Conservation (phyloP, 2,113 vertebrate genomes). For the Callithrix jacchus region DNA sequence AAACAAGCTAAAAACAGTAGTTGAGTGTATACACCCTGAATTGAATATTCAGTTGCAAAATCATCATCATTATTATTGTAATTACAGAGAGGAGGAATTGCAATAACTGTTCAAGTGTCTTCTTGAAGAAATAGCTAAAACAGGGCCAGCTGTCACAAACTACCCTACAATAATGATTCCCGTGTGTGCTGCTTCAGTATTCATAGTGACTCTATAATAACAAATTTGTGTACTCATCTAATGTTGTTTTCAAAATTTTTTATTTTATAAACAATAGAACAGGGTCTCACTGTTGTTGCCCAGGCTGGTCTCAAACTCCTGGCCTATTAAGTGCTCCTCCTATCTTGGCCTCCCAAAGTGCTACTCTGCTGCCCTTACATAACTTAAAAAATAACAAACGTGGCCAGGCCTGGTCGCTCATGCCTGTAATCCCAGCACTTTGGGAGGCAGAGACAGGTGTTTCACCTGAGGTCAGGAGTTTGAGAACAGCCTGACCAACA, state of each 20-base stretch:
- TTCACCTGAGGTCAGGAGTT: too few relatives aligned
- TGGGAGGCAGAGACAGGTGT: too few relatives aligned
- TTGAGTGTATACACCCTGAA: slow-evolving; percentile 62
- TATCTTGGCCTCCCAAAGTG: too few relatives aligned
- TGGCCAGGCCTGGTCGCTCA: too few relatives aligned
- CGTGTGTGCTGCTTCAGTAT: slow-evolving; percentile 48
- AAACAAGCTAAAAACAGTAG: slow-evolving; percentile 69
- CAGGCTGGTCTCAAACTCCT: too few relatives aligned
- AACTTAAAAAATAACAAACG: slow-evolving; percentile 65
- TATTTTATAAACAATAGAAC: too few relatives aligned
- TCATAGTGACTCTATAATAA: slow-evolving; percentile 63
- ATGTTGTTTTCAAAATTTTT: neutral
- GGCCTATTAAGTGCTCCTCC: too few relatives aligned
- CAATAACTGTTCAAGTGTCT: slow-evolving; percentile 78
- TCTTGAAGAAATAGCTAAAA: slow-evolving; percentile 77
- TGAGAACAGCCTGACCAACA: too few relatives aligned
- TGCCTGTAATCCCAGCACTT: too few relatives aligned
- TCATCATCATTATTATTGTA: slow-evolving; percentile 75
- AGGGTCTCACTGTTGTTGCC: too few relatives aligned
- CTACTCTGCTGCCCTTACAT: neutral
- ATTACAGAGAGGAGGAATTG: slow-evolving; percentile 71
- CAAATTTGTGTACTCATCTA: slow-evolving; percentile 62
- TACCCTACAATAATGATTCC: slow-evolving; percentile 67
- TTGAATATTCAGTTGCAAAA: slow-evolving; percentile 77
- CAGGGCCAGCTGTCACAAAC: slow-evolving; percentile 72